Conservation (phyloP, 2,797 vertebrate genomes). For the Carapus acus region DNA sequence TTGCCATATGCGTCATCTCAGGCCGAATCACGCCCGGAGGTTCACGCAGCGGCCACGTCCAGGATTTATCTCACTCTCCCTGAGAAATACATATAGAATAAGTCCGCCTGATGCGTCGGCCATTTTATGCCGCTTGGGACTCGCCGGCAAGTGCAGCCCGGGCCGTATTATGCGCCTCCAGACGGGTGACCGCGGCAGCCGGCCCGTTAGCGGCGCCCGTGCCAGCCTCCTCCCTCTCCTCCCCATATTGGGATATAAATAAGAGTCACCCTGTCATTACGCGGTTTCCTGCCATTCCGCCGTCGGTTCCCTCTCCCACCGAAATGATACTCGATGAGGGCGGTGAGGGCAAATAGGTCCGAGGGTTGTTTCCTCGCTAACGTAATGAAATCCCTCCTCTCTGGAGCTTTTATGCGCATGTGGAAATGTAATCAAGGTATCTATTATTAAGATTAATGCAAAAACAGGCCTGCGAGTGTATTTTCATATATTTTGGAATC, state of each 20-base stretch:
- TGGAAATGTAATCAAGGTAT: slow-evolving; percentile 23
- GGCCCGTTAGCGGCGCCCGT: slow-evolving; percentile 28
- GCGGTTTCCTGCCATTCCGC: slow-evolving; percentile 61
- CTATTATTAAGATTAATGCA: slow-evolving; percentile 39
- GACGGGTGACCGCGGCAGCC: slow-evolving; percentile 26
- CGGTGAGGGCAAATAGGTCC: slow-evolving; percentile 40
- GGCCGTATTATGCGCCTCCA: slow-evolving; percentile 28
- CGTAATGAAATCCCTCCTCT: slow-evolving; percentile 35
- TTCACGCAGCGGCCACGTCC: too few species aligned
- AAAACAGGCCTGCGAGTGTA: slow-evolving; percentile 22
- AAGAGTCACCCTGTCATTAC: slow-evolving; percentile 56
- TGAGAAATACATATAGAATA: neutral
- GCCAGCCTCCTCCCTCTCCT: slow-evolving; percentile 36
- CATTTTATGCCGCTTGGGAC: too few species aligned
- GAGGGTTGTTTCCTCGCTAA: slow-evolving; percentile 45
- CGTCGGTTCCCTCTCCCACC: slow-evolving; percentile 48
- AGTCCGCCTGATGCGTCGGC: neutral
- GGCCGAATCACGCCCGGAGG: too few species aligned
- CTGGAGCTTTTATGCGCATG: slow-evolving; percentile 25
- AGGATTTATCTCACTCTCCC: too few species aligned
- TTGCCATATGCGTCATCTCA: too few species aligned
- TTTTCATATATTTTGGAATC: slow-evolving; percentile 11
- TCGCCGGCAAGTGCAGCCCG: slow-evolving; percentile 26
- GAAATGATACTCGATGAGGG: slow-evolving; percentile 53
- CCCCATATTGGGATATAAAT: slow-evolving; percentile 52